Conservation (phyloP, 2,797 vertebrate species). For the Lemur catta region DNA sequence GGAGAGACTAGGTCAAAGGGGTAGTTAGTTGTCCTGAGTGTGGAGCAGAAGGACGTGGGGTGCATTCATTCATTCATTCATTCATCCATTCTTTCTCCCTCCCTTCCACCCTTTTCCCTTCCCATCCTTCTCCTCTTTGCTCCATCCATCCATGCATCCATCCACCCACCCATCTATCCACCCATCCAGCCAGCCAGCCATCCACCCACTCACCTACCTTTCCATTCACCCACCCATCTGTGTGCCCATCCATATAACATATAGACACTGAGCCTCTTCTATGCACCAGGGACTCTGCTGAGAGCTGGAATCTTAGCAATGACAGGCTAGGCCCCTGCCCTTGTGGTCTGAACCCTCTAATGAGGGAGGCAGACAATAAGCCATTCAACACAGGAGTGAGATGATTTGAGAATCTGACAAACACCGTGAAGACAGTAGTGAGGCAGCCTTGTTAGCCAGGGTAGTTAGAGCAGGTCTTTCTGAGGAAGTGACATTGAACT, state of each 20-base stretch:
- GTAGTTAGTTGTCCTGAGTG: neutral
- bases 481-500: neutral
- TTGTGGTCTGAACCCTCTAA: neutral
- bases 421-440: neutral
- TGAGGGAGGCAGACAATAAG: neutral
- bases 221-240: neutral
- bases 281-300: neutral
- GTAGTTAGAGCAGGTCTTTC: neutral
- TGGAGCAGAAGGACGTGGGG: neutral
- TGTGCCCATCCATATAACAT: neutral
- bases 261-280: neutral
- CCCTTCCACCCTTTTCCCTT: too few relatives aligned
- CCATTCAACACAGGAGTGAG: neutral
- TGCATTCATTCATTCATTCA: accelerated
- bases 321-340: neutral
- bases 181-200: accelerated
- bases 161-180: too few relatives aligned
- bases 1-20: accelerated
- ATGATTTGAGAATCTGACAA: neutral
- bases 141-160: accelerated
- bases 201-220: neutral
- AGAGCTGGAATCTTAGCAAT: neutral
- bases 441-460: neutral
- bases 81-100: too few relatives aligned
- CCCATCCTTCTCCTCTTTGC: too few relatives aligned